Evolutionary conservation across 2,797 vertebrate genomes (phyloP).

Genomic region (Anabas testudineus): DNA sequence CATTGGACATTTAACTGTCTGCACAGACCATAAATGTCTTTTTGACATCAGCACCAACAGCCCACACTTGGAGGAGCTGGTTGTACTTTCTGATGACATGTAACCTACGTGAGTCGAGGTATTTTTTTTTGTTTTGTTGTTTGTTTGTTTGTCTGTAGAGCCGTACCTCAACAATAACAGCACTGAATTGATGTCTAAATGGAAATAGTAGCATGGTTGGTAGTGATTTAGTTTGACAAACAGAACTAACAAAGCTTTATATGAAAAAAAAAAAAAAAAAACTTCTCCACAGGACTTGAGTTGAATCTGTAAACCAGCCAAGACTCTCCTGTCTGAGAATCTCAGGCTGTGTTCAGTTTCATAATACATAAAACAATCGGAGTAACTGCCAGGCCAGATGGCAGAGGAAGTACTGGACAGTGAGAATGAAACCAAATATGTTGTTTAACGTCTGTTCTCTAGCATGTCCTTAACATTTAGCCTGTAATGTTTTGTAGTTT

Average conservation of each 20-base stretch:
- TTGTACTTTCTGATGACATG: conserved; percentile 18
- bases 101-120: conserved; percentile 30
- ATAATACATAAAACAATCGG: conserved; percentile 54
- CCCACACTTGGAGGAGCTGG: conserved; percentile 20
- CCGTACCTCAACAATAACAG: conserved; percentile 14
- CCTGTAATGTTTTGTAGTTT: neutral
- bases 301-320: conserved; percentile 40
- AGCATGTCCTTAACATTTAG: neutral
- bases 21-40: conserved; percentile 16
- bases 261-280: neutral
- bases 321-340: conserved; percentile 49
- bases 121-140: too few species aligned
- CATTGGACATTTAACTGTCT: conserved; percentile 2
- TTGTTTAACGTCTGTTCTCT: conserved; percentile 12
- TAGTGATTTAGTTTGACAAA: neutral
- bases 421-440: conserved; percentile 15
- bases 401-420: conserved; percentile 19
- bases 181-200: neutral
- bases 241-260: neutral
- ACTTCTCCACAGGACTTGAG: conserved; percentile 39
- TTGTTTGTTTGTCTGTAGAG: conserved; percentile 1
- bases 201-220: neutral
- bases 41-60: conserved; percentile 4
- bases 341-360: conserved; percentile 44
- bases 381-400: conserved; percentile 48